These are phyloP conservation scores for Helicoverpa assulta DNA, from an alignment of 2,888 invertebrate genomes.

Conservation along the genomic window DNA sequence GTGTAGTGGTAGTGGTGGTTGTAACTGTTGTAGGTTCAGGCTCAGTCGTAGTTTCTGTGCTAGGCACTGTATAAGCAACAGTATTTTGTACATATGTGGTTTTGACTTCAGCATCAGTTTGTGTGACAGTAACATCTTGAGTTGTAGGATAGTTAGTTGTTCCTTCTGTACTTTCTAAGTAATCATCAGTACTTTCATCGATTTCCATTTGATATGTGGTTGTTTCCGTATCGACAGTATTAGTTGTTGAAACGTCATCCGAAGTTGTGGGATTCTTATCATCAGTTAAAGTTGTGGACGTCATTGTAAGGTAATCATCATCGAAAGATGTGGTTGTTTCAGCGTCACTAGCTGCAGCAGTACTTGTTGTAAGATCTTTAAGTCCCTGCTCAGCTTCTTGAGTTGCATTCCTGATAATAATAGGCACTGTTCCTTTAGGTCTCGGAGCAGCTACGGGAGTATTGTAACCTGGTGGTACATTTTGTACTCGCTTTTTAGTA, in stretches of 20 bases:
- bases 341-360: constrained; percentile 63
- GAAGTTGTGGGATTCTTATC: constrained; percentile 64
- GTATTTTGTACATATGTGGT: constrained; percentile 57
- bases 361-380: constrained; percentile 70
- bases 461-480: constrained; percentile 83
- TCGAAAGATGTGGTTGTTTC: constrained; percentile 74
- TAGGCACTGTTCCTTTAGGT: constrained; percentile 42
- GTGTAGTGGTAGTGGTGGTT: constrained; percentile 70
- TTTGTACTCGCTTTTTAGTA: constrained; percentile 83
- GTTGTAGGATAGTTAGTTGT: constrained; percentile 78
- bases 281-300: constrained; percentile 70
- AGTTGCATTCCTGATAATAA: constrained; percentile 54
- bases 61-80: constrained; percentile 54
- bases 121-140: constrained; percentile 67
- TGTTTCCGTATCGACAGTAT: constrained; percentile 73
- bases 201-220: constrained; percentile 77
- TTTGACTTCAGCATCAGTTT: constrained; percentile 65
- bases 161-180: constrained; percentile 78
- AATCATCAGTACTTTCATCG: constrained; percentile 82
- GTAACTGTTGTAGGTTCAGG: constrained; percentile 40
- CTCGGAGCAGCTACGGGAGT: constrained; percentile 59
- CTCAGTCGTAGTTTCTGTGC: constrained; percentile 63
- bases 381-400: constrained; percentile 66
- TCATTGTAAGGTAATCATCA: constrained; percentile 82
- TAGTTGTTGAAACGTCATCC: constrained; percentile 70